A percentile compares a stretch with the other conserved stretches of the same genome.
Conservation (phyloP, 2,113 vertebrate genomes). For the Scomber japonicus region DNA sequence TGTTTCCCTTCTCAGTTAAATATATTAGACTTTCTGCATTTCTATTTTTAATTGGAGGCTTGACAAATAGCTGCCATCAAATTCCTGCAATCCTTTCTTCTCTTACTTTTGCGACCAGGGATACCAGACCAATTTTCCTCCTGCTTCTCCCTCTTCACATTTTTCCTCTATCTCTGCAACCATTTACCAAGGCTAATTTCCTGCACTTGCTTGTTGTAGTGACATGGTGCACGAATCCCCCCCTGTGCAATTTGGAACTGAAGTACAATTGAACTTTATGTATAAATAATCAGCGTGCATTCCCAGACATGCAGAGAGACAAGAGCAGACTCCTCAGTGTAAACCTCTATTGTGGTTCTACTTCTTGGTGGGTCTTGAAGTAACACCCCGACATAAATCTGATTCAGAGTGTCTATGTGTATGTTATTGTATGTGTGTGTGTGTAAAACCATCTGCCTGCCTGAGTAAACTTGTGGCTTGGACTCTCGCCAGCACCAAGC, state of each 20-base stretch:
- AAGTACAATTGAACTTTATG: conserved; percentile 58
- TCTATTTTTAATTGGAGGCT: not conserved
- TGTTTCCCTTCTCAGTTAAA: conserved; percentile 3
- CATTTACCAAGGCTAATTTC: conserved; percentile 35
- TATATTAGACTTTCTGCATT: not conserved
- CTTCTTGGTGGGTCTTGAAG: conserved; percentile 82
- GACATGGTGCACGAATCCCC: conserved; percentile 25
- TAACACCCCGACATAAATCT: conserved; percentile 73
- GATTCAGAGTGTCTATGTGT: conserved; percentile 23
- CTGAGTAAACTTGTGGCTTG: conserved; percentile 75
- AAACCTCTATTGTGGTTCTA: conserved; percentile 65
- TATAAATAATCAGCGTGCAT: conserved; percentile 73
- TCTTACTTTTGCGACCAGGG: not conserved
- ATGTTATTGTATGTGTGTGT: conserved; percentile 39
- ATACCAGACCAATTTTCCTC: not conserved
- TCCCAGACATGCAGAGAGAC: conserved; percentile 73
- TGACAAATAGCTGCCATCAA: not conserved
- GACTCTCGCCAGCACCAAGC: conserved; percentile 62
- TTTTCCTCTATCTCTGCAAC: not conserved
- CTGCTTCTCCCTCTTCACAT: conserved; percentile 1
- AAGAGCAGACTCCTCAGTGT: conserved; percentile 60
- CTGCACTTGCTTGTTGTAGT: conserved; percentile 31
- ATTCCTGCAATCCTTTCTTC: not conserved
- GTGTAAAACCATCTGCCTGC: conserved; percentile 64
- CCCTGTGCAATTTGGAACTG: conserved; percentile 47